Evolutionary conservation across 1,140 invertebrate species (phyloP).

Genomic region (Trichonephila inaurata): DNA sequence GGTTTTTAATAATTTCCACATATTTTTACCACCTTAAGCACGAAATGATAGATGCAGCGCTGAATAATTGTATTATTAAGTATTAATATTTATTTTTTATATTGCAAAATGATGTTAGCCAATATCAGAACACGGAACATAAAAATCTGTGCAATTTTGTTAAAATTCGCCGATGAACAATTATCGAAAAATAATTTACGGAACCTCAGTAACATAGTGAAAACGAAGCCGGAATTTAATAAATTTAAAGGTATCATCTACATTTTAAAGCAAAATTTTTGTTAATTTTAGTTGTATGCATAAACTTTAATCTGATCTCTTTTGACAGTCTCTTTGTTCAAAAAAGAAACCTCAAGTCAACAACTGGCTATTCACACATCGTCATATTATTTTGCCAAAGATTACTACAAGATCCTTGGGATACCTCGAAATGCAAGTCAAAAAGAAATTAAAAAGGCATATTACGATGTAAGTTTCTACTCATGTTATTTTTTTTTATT

Average conservation of each 20-base stretch:
- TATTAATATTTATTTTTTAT: background rate
- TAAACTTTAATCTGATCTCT: background rate
- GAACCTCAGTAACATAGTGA: background rate
- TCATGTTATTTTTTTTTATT: background rate
- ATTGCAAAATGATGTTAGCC: slow-evolving; percentile 6
- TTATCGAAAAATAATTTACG: background rate
- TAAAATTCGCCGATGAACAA: background rate
- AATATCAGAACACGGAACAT: background rate
- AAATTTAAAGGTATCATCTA: background rate
- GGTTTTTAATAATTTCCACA: too few species aligned
- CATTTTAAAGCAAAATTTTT: background rate
- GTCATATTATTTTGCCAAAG: slow-evolving; percentile 78
- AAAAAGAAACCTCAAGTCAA: background rate
- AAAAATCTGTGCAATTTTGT: background rate
- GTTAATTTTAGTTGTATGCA: background rate
- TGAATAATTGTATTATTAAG: too few species aligned
- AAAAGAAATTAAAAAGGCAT: slow-evolving; percentile 99
- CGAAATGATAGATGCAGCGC: too few species aligned
- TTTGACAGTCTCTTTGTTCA: background rate
- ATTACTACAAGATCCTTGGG: slow-evolving; percentile 98
- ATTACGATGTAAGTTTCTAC: slow-evolving; percentile 88
- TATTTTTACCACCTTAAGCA: too few species aligned
- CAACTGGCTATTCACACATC: background rate
- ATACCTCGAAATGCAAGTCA: slow-evolving; percentile 91
- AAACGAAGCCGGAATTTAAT: background rate